Evolutionary conservation across 1,140 invertebrate genomes (phyloP).

Genomic region (Dryas iulia): DNA sequence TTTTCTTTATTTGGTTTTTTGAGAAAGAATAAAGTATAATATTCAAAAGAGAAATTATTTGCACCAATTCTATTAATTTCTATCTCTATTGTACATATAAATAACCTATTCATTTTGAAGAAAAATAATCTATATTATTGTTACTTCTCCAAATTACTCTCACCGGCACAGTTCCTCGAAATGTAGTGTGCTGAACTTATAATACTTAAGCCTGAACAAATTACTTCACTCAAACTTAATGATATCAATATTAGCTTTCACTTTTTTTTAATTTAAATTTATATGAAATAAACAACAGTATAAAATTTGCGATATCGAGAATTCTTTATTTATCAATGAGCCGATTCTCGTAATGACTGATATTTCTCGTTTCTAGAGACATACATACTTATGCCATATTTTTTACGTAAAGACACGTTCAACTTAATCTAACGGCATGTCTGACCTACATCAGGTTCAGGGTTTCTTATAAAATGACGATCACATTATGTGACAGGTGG

Average conservation of each 20-base stretch:
- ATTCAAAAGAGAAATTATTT: too few relatives aligned
- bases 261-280: neutral
- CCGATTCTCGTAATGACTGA: neutral
- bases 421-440: constrained; percentile 38
- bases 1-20: too few relatives aligned
- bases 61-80: too few relatives aligned
- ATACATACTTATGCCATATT: constrained; percentile 16
- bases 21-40: too few relatives aligned
- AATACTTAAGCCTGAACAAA: neutral
- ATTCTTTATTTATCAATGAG: neutral
- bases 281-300: neutral
- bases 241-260: neutral
- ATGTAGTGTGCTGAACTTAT: too few relatives aligned
- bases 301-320: too few relatives aligned
- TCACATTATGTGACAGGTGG: constrained; percentile 19
- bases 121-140: neutral
- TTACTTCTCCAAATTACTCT: neutral
- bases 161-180: neutral
- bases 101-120: neutral
- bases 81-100: too few relatives aligned
- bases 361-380: constrained; percentile 13
- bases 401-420: constrained; percentile 26
- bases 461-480: constrained; percentile 37
- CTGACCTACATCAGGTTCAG: constrained; percentile 45
- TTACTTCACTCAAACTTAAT: neutral